Base-by-base conservation (phyloP, 2,113 vertebrate genomes). In the Thermophis baileyi region DNA sequence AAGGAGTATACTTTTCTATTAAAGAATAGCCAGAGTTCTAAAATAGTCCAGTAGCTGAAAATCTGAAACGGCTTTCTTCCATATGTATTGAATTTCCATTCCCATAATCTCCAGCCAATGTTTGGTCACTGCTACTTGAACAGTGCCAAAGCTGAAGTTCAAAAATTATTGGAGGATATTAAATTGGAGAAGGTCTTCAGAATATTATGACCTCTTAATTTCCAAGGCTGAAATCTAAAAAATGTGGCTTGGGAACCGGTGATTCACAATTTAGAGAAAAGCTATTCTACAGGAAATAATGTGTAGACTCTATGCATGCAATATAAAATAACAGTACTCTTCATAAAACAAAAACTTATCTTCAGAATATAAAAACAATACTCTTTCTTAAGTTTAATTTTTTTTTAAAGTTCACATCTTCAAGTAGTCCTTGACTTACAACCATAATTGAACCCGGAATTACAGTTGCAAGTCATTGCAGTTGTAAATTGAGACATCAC, bases 1-100 rank as follows among this genome's bases (percentile, higher is more conserved):
- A 94, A 86, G 90, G 91, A 27, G n/a, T 88, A 30, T 94, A 63
- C 95, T 96, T 95, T 57, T 89, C 53, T 94, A 51, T 44, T 94
- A 93, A 95, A 94, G 60, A 93, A 85, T 91, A 95, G 87, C 54
- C 60, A 49, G 40, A 85, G 74, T 81, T 81, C 35, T 81, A 81
- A 81, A 81, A 44, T 81, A 22, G 3, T 81, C 74, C 6, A 40
- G 6, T 81, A 81, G 16, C 74, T 81, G 74, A 81, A 81, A 81
- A 44, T 81, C 35, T 81, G 74, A 44, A 81, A 81, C 74, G 44
- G 18, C 74, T 24, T 81, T 81, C 35, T 44, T 81, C 74, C 1
- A 44, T 44, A 81, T 81, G 35, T 44, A 81, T 81, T 81, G 35
- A 44, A 81, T 81, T 81, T 81, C 7, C 35, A 44, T 22, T 40